phyloP scores from a whole-genome alignment of 2,797 vertebrate species.

The Ataeniobius toweri region DNA sequence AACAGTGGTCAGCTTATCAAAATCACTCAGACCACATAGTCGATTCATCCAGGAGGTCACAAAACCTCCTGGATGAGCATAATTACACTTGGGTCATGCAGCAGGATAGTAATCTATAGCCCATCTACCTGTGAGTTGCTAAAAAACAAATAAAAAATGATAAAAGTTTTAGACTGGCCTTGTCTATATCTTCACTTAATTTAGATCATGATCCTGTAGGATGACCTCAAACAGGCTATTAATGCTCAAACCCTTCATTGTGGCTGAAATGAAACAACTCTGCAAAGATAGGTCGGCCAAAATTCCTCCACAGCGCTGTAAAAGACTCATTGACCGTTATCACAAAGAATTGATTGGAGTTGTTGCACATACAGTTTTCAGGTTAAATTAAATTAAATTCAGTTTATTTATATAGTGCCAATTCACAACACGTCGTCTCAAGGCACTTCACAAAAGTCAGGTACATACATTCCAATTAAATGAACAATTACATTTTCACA shows the following conservation, averaged over 20 bases:
- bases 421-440: no score
- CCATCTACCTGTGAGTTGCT: neutral
- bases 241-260: neutral
- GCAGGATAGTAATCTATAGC: neutral
- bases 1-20: no score
- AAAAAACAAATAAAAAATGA: neutral
- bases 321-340: neutral
- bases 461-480: no score
- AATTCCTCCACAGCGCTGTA: neutral
- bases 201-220: neutral
- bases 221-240: neutral
- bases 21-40: neutral
- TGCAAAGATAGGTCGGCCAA: neutral
- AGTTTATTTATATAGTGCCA: no score
- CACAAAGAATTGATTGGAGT: no score
- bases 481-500: neutral
- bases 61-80: no score
- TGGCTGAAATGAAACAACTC: neutral
- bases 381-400: no score
- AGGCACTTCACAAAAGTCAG: no score
- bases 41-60: no score
- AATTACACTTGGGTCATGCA: no score
- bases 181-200: neutral
- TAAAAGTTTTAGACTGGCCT: neutral
- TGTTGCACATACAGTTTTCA: no score